Base-by-base conservation (phyloP, 1,140 invertebrate genomes). In the Drosophila lini region DNA sequence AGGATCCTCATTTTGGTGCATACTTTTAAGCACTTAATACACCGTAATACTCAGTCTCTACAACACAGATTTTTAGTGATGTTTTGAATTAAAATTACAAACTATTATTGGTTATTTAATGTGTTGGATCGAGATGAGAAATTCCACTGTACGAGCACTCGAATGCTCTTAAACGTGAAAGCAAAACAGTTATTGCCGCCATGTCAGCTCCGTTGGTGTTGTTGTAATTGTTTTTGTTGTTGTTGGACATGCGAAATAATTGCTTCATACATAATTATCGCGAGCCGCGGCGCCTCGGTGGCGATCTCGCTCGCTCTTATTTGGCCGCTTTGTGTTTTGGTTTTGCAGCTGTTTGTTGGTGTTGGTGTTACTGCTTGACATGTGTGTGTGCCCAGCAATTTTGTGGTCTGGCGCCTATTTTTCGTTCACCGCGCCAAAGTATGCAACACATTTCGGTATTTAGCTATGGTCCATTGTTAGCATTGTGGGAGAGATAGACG, bases 211-310 rank as follows among this genome's bases (percentile, higher is more conserved):
- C 57, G 57, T 48, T 65, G 55, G 40, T 74, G 62, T 48, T 80
- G 73, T 64, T 75, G 59, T 22, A 79, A 62, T 47, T 50, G 59
- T 28, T 83, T 62, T 47, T 31, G 1, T 16, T 77, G 68, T 63
- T 85, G 74, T 61, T 81, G 82, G 79, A 86, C 79, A 81, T 42
- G 79, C 47, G 76, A 86, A 82, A 88, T 86, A 86, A 86, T 86
- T 86, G 82, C 83, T 88, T 82, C 76, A 86, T 86, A 88, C 82
- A 86, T 86, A 86, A 86, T 86, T 86, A 86, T 86, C 75, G 62
- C 82, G 57, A 74, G 59, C 59, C 67, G 50, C 69, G 40, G 25
- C 25, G 22, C 41, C 63, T 5, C 62, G 48, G 15, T 34, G 28
- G 25, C 16, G 32, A 31, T 34, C 32, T 10, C 42, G 25, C n/a